Evolutionary conservation across 1,140 invertebrate species (phyloP), one percentile per base, ranked within the genome.

Genomic region (Tetragonula clypearis): DNA sequence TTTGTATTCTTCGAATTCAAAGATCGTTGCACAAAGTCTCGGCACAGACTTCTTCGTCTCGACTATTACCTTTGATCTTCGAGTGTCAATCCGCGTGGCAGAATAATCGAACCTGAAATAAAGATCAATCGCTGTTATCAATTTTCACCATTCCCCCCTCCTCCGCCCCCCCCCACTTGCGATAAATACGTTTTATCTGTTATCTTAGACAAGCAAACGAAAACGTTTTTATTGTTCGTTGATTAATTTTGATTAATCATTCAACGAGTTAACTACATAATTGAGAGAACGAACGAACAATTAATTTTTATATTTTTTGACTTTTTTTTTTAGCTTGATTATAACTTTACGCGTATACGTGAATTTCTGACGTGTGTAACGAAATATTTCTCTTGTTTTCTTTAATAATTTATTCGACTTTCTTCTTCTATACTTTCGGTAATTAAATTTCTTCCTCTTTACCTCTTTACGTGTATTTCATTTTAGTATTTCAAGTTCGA

Each of bases 81-180:
- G 9, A 19, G 9, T 21, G 8, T 26, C 23, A 66, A 68, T 81
- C 35, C 60, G 12, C 55, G 60, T 66, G 41, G 30, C 53, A 23
- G 26, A 74, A 68, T 85, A 74, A 68, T 85, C 62, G 4, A 74
- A 81, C 11, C 84, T 85, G 79, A 35, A 85, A 85, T 82, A 79
- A 75, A 71, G 56, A 85, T 80, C 21, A 19, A 81, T 80, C 21
- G 21, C 17, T 74, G 81, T 85, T 81, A 81, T 84, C 82, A 56
- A 56, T 56, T 77, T 26, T 9, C 15, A 3, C 4, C 4, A 41
- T 49, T 49, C 17, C 26, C 23, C 66, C 26, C 26, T 30, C 1
- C 30, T 49, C 17, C 26, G 17, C 66, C 26, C 26, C 49, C 1
- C 30, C 30, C 30, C 30, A 30, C 30, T 23, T n/a, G 6, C 5